These are phyloP conservation scores for Danio choprae DNA, from an alignment of 2,797 vertebrate species.

Conservation along the genomic window DNA sequence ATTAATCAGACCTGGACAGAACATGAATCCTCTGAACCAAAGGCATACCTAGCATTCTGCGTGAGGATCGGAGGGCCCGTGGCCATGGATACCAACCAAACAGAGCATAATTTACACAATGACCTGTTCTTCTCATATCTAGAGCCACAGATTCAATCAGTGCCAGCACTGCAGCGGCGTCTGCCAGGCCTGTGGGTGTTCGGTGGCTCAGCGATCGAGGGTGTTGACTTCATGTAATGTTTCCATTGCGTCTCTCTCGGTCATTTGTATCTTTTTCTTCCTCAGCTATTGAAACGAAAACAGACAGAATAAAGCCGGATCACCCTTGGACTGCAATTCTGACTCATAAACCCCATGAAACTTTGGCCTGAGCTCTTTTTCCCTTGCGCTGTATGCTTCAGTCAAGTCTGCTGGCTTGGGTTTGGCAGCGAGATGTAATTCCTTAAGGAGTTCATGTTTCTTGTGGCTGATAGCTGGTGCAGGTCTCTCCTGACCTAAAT, in stretches of 20 bases:
- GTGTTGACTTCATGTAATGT: constrained; percentile 38
- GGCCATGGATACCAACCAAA: constrained; percentile 52
- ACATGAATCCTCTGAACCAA: constrained; percentile 33
- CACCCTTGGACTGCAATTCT: constrained; percentile 40
- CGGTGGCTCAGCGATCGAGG: constrained; percentile 2
- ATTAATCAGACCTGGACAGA: constrained; percentile 40
- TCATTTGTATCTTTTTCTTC: constrained; percentile 42
- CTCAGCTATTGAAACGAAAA: constrained; percentile 26
- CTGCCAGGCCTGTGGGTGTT: constrained; percentile 30
- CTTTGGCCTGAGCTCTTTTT: constrained; percentile 52
- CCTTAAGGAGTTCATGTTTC: constrained; percentile 50
- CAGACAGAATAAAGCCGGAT: constrained; percentile 33
- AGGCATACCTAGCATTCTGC: constrained; percentile 42
- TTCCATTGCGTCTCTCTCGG: constrained; percentile 24
- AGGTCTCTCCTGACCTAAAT: constrained; percentile 52
- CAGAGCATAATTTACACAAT: constrained; percentile 40
- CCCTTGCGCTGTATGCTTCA: constrained; percentile 42
- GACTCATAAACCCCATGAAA: constrained; percentile 56
- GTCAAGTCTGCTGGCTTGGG: constrained; percentile 49
- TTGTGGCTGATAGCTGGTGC: constrained; percentile 40
- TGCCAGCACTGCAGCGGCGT: not conserved
- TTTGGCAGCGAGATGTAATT: constrained; percentile 36
- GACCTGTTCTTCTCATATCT: constrained; percentile 40
- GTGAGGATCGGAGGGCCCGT: constrained; percentile 1
- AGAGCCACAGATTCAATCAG: constrained; percentile 10